Evolutionary conservation across 2,797 vertebrate species (phyloP).

Genomic region (Chloroceryle inda): DNA sequence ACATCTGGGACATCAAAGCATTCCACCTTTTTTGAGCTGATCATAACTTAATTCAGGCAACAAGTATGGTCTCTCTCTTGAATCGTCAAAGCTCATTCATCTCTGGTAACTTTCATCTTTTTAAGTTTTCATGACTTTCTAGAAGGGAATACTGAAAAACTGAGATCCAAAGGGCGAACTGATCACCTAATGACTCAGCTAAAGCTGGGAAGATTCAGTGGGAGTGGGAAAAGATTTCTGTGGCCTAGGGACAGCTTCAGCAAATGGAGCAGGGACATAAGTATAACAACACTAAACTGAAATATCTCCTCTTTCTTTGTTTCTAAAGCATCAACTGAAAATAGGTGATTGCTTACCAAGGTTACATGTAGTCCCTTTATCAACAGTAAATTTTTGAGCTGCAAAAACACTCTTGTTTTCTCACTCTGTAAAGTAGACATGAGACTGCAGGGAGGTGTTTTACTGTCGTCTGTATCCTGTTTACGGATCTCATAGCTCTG

Average conservation of each 20-base stretch:
- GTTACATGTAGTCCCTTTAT: not conserved
- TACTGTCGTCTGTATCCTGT: conserved; percentile 35
- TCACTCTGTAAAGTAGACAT: not conserved
- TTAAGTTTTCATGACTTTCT: not conserved
- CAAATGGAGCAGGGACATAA: not conserved
- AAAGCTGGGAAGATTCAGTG: not conserved
- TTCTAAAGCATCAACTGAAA: not conserved
- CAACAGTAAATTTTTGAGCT: not conserved
- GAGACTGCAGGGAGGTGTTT: not conserved
- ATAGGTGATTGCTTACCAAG: not conserved
- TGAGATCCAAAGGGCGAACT: not conserved
- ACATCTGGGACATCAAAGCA: conserved; percentile 67
- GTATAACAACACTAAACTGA: not conserved
- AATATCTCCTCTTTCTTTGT: not conserved
- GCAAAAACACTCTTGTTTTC: not conserved
- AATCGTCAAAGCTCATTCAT: not conserved
- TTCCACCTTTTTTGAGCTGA: conserved; percentile 17
- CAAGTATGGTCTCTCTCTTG: not conserved
- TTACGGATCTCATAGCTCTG: not conserved
- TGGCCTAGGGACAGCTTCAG: not conserved
- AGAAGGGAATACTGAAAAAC: not conserved
- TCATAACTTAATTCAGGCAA: conserved; percentile 65
- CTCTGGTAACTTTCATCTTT: conserved; percentile 13
- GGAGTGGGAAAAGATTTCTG: not conserved
- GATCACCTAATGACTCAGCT: not conserved